Evolutionary conservation across 2,888 invertebrate species (phyloP).

Genomic region (Agelastica alni): DNA sequence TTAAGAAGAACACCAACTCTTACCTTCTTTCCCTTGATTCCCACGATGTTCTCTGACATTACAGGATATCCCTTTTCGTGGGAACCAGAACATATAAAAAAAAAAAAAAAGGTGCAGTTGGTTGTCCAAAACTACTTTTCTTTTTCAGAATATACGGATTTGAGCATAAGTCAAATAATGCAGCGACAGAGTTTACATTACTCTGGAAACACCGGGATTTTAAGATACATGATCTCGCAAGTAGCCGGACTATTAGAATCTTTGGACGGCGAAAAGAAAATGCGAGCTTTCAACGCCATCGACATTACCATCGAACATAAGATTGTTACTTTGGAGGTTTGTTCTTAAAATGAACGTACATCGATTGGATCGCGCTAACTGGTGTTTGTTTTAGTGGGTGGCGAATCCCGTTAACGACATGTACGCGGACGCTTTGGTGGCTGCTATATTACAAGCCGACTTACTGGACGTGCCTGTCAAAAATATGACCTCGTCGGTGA

Average conservation of each 20-base stretch:
- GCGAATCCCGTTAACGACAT: constrained; percentile 96
- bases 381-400: constrained; percentile 74
- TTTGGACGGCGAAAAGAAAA: constrained; percentile 68
- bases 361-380: no score
- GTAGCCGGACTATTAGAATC: constrained; percentile 76
- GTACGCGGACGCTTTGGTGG: constrained; percentile 95
- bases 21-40: no score
- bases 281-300: constrained; percentile 81
- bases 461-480: constrained; percentile 67
- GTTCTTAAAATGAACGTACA: neutral
- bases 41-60: no score
- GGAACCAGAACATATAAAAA: no score
- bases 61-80: no score
- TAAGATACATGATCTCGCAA: constrained; percentile 77
- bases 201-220: constrained; percentile 71
- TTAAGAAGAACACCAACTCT: no score
- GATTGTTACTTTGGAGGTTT: constrained; percentile 77
- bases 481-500: constrained; percentile 65
- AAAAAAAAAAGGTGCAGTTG: no score
- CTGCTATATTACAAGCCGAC: constrained; percentile 85
- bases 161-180: constrained; percentile 89
- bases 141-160: constrained; percentile 87
- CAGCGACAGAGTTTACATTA: constrained; percentile 92
- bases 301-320: constrained; percentile 81
- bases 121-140: constrained; percentile 4